Percentiles rank a stretch among this genome's conserved stretches.
Evolutionary conservation across 2,797 vertebrate genomes (phyloP).

Genomic region (Chrosomus eos): DNA sequence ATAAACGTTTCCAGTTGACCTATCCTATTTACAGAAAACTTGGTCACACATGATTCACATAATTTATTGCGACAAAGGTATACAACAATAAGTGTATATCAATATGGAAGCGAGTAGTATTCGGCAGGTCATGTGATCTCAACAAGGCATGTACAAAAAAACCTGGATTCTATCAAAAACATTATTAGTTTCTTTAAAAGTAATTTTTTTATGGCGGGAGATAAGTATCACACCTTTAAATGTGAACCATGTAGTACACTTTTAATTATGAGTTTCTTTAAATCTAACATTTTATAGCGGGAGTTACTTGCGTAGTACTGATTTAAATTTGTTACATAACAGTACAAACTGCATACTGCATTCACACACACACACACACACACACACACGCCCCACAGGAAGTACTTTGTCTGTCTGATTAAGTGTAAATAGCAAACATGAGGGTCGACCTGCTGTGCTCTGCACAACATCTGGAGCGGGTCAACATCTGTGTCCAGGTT

Average conservation of each 20-base stretch:
- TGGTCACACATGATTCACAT: not conserved
- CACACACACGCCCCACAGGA: constrained; percentile 42
- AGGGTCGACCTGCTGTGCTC: constrained; percentile 46
- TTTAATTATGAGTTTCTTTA: not conserved
- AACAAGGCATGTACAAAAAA: not conserved
- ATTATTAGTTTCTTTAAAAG: not conserved
- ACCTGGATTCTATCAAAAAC: not conserved
- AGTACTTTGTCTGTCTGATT: constrained; percentile 38
- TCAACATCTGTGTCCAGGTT: constrained; percentile 45
- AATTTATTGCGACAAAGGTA: not conserved
- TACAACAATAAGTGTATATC: not conserved
- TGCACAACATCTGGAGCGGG: constrained; percentile 48
- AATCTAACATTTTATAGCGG: not conserved
- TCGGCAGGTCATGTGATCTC: not conserved
- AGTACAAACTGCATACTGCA: not conserved
- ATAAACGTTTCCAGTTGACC: not conserved
- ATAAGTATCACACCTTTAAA: not conserved
- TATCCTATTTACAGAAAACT: not conserved
- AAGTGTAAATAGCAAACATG: constrained; percentile 48
- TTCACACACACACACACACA: constrained; percentile 22
- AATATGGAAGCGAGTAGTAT: not conserved
- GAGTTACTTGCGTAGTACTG: not conserved
- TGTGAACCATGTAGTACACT: not conserved
- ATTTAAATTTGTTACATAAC: not conserved
- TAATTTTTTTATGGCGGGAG: not conserved